Conservation (phyloP, 1,140 invertebrate species). For the Pararge aegeria region DNA sequence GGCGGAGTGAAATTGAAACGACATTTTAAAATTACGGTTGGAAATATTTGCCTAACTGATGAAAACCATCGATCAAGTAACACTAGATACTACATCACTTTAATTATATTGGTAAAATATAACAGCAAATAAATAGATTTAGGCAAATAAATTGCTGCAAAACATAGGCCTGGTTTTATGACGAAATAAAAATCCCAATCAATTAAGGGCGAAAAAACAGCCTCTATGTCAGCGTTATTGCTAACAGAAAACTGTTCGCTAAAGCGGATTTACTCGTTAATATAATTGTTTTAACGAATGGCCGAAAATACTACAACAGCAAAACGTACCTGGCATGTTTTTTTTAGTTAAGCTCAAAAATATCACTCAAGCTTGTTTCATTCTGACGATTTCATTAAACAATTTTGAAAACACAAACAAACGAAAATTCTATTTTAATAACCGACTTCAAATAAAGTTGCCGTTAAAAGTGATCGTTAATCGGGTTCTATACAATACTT, state of each 20-base stretch:
- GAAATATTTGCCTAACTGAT: slow-evolving; percentile 6
- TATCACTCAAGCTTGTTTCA: too few species aligned
- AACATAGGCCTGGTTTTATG: background rate
- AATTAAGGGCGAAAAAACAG: slow-evolving; percentile 6
- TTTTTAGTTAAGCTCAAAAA: too few species aligned
- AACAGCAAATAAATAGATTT: too few species aligned
- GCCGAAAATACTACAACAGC: background rate
- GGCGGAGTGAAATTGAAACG: slow-evolving; percentile 19
- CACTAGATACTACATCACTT: too few species aligned
- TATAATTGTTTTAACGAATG: slow-evolving; percentile 18
- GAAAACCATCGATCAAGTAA: background rate
- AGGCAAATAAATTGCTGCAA: too few species aligned
- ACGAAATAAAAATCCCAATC: background rate
- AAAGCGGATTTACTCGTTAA: slow-evolving; percentile 17
- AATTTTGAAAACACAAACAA: too few species aligned
- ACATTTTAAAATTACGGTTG: slow-evolving; percentile 14
- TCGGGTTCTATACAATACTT: too few species aligned
- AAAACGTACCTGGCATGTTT: background rate
- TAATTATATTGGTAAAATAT: too few species aligned
- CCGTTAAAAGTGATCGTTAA: too few species aligned
- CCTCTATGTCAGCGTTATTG: slow-evolving; percentile 5
- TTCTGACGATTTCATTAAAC: too few species aligned
- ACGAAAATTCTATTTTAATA: too few species aligned
- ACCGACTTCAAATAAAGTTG: too few species aligned
- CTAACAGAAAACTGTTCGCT: slow-evolving; percentile 9